A percentile compares a stretch with the other conserved stretches of the same genome.
phyloP scores from a whole-genome alignment of 2,113 vertebrate species.

The Anthoscopus minutus region DNA sequence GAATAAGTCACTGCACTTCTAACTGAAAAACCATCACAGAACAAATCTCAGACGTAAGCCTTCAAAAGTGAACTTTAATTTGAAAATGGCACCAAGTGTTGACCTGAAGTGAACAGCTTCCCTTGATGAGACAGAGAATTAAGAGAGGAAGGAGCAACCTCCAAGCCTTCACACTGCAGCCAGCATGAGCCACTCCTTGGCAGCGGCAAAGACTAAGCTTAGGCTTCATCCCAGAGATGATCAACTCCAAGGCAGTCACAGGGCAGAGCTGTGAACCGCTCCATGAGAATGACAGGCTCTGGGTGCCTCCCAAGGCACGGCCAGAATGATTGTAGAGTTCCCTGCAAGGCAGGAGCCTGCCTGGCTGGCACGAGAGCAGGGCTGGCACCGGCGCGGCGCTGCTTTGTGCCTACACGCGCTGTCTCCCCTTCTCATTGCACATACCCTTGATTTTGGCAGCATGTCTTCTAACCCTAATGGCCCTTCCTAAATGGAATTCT shows the following conservation, averaged over 20 bases:
- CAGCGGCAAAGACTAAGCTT: not conserved
- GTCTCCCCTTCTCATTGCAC: not conserved
- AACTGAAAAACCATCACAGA: conserved; percentile 14
- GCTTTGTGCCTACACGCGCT: not conserved
- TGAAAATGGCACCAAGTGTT: conserved; percentile 2
- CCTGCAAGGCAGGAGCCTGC: not conserved
- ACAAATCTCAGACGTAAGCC: not conserved
- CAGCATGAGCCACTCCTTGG: accelerated
- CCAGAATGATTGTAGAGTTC: accelerated
- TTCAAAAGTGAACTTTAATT: conserved; percentile 33
- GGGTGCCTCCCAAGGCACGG: accelerated
- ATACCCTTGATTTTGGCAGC: not conserved
- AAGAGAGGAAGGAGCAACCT: not conserved
- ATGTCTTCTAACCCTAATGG: not conserved
- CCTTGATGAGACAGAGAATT: not conserved
- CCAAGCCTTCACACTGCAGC: not conserved
- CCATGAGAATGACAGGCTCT: accelerated
- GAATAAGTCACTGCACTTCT: not conserved
- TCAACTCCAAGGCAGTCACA: not conserved
- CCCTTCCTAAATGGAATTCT: not conserved
- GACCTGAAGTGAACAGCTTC: not conserved
- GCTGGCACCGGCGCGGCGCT: accelerated
- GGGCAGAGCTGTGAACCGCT: not conserved
- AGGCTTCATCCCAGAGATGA: accelerated
- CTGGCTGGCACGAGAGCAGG: not conserved